phyloP scores from a whole-genome alignment of 2,888 invertebrate species.

The Leucophenga maculata region DNA sequence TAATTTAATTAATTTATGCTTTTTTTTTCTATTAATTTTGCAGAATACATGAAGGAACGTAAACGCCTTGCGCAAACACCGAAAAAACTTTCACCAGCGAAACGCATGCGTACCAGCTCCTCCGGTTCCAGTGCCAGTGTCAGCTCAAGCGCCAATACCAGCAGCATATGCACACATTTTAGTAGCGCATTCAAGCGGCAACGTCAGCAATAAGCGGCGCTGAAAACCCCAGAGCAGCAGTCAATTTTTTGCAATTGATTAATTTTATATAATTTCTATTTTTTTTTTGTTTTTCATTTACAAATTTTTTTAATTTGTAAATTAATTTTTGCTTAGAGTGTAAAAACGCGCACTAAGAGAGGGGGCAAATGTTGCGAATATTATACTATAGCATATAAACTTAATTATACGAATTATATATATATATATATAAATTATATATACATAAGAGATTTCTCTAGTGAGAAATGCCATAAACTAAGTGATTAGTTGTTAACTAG shows the following conservation, averaged over 20 bases:
- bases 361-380: slow-evolving; percentile 63
- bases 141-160: slow-evolving; percentile 35
- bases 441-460: slow-evolving; percentile 55
- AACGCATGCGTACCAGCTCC: slow-evolving; percentile 68
- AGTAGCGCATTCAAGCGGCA: slow-evolving; percentile 49
- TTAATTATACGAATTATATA: slow-evolving; percentile 14
- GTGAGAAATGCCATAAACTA: slow-evolving; percentile 69
- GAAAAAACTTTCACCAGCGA: slow-evolving; percentile 70
- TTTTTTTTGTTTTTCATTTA: not conserved
- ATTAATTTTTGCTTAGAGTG: slow-evolving; percentile 17
- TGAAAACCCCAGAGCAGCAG: slow-evolving; percentile 5
- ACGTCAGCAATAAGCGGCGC: slow-evolving; percentile 44
- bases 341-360: slow-evolving; percentile 23
- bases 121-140: slow-evolving; percentile 43
- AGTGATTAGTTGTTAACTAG: slow-evolving; percentile 68
- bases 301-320: slow-evolving; percentile 33
- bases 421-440: not conserved
- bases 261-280: slow-evolving; percentile 41
- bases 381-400: slow-evolving; percentile 38
- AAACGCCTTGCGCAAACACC: slow-evolving; percentile 71
- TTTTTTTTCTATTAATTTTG: slow-evolving; percentile 39
- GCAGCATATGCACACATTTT: slow-evolving; percentile 50
- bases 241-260: slow-evolving; percentile 48
- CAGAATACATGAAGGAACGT: slow-evolving; percentile 73
- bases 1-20: slow-evolving; percentile 15